phyloP scores from a whole-genome alignment of 2,888 invertebrate species.

The Orthosia incerta region DNA sequence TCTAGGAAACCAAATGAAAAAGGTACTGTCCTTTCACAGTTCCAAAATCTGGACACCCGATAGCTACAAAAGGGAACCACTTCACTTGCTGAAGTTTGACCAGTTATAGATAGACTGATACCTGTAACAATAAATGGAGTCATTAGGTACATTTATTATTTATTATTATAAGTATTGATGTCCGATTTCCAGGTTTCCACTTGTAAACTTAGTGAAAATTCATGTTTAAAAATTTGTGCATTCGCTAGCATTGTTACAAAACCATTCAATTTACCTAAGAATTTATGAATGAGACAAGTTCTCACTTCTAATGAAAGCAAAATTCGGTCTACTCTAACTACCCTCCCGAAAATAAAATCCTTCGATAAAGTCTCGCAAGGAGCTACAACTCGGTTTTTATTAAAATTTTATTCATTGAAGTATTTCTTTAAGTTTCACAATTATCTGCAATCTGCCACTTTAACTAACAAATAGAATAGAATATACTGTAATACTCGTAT shows the following conservation, averaged over 20 bases:
- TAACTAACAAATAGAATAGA: neutral
- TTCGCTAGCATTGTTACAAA: neutral
- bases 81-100: neutral
- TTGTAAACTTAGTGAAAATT: neutral
- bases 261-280: neutral
- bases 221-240: neutral
- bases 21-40: conserved; percentile 34
- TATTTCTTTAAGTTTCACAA: neutral
- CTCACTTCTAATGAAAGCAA: neutral
- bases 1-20: conserved; percentile 42
- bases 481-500: too few relatives aligned
- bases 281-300: neutral
- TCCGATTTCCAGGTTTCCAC: neutral
- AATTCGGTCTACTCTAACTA: neutral
- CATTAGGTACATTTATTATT: too few relatives aligned
- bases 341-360: neutral
- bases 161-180: too few relatives aligned
- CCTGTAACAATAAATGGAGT: neutral
- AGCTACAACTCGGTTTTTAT: neutral
- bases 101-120: neutral
- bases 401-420: neutral
- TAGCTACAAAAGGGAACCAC: neutral
- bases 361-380: neutral
- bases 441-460: neutral
- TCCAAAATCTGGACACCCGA: conserved; percentile 28